phyloP scores from a whole-genome alignment of 2,888 invertebrate genomes.

The Drepanosiphum platanoidis region DNA sequence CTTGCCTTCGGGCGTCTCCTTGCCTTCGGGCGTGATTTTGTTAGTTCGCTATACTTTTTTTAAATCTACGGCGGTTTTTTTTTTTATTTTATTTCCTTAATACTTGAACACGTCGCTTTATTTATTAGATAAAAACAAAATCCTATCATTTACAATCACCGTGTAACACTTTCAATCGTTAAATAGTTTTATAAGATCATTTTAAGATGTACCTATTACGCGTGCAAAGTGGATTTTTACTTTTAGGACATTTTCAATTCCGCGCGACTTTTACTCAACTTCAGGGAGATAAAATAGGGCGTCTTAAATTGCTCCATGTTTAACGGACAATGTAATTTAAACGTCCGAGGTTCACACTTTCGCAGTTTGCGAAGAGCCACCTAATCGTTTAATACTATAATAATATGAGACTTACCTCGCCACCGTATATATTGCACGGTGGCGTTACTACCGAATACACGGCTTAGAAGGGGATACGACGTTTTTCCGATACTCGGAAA shows the following conservation, averaged over 20 bases:
- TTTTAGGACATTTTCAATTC: background rate
- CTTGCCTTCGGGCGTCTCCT: conserved; percentile 19
- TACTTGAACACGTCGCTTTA: background rate
- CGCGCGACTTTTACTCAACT: background rate
- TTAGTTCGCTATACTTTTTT: conserved; percentile 33
- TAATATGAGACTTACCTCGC: background rate
- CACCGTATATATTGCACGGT: background rate
- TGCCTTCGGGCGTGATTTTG: conserved; percentile 37
- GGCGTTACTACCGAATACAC: background rate
- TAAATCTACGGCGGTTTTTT: background rate
- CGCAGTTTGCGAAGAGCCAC: background rate
- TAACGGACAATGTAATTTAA: background rate
- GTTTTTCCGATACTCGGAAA: background rate
- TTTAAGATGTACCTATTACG: background rate
- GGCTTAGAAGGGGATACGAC: background rate
- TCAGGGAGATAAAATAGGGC: no score
- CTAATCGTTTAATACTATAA: background rate
- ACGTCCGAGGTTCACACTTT: background rate
- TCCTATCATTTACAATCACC: background rate
- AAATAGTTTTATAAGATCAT: conserved; percentile 1
- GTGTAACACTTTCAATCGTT: background rate
- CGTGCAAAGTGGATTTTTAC: background rate
- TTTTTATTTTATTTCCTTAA: background rate
- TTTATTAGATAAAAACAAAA: conserved; percentile 45
- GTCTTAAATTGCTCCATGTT: background rate